Evolutionary conservation across 2,797 vertebrate species (phyloP).

Genomic region (Molossus alvarezi): DNA sequence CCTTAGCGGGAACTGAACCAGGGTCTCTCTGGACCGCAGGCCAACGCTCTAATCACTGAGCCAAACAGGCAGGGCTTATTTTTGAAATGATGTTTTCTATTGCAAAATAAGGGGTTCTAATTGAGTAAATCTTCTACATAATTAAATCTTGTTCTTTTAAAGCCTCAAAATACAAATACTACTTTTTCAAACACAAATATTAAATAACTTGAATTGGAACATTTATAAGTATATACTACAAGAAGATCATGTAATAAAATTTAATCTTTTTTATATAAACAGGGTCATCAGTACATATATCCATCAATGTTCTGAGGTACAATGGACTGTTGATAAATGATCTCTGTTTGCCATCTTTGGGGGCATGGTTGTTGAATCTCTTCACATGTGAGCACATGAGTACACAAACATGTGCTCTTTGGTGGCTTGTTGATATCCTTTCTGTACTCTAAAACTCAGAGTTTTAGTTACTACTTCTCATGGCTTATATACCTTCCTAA

Average conservation of each 20-base stretch:
- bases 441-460: not conserved
- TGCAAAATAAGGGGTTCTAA: not conserved
- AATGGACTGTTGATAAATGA: not conserved
- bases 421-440: not conserved
- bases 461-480: conserved; percentile 35
- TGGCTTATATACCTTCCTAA: not conserved
- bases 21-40: no score
- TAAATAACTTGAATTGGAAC: not conserved
- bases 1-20: no score
- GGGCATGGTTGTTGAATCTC: accelerated
- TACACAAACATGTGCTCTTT: not conserved
- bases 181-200: not conserved
- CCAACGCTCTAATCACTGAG: no score
- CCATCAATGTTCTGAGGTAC: not conserved
- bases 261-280: not conserved
- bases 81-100: not conserved
- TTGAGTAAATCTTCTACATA: not conserved
- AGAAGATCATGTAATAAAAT: not conserved
- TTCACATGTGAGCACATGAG: not conserved
- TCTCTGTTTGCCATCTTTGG: not conserved
- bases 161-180: not conserved
- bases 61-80: no score
- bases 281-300: not conserved
- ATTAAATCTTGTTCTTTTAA: not conserved
- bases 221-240: not conserved